Percentiles rank a stretch among this genome's conserved stretches.
phyloP scores from a whole-genome alignment of 2,888 invertebrate genomes.

The Myathropa florea region DNA sequence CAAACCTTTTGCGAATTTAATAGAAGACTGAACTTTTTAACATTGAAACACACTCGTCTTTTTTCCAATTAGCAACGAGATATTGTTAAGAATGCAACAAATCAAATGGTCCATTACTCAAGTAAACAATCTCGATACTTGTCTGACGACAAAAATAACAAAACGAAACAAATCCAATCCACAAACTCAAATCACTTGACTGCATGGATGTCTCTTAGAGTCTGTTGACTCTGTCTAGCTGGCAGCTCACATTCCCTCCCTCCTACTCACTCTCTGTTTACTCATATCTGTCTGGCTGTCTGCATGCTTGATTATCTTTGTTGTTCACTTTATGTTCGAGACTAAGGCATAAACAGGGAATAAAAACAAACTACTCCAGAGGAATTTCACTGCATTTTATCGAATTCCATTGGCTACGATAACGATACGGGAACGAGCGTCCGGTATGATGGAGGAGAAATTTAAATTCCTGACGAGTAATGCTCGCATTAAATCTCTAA shows the following conservation, averaged over 20 bases:
- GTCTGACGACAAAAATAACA: constrained; percentile 15
- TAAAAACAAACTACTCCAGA: background rate
- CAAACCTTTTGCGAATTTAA: too few relatives aligned
- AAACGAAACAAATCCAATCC: background rate
- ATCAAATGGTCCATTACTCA: constrained; percentile 12
- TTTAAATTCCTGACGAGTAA: constrained; percentile 24
- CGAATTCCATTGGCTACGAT: constrained; percentile 13
- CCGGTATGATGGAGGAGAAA: background rate
- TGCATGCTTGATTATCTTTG: constrained; percentile 33
- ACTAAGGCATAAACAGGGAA: background rate
- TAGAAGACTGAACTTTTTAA: background rate
- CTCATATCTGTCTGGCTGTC: constrained; percentile 29
- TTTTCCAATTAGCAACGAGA: constrained; percentile 6
- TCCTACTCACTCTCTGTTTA: constrained; percentile 6
- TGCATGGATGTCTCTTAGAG: constrained; percentile 11
- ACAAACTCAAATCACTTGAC: background rate
- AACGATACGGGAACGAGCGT: constrained; percentile 12
- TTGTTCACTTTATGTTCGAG: constrained; percentile 22
- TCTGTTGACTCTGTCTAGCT: constrained; percentile 27
- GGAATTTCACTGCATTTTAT: constrained; percentile 32
- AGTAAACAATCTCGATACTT: constrained; percentile 35
- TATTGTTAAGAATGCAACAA: constrained; percentile 19
- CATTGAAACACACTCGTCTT: background rate
- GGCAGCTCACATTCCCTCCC: background rate
- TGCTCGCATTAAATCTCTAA: constrained; percentile 28